These are phyloP conservation scores for Mesochorus sp. DNA, from an alignment of 2,888 invertebrate species.

Conservation along the genomic window DNA sequence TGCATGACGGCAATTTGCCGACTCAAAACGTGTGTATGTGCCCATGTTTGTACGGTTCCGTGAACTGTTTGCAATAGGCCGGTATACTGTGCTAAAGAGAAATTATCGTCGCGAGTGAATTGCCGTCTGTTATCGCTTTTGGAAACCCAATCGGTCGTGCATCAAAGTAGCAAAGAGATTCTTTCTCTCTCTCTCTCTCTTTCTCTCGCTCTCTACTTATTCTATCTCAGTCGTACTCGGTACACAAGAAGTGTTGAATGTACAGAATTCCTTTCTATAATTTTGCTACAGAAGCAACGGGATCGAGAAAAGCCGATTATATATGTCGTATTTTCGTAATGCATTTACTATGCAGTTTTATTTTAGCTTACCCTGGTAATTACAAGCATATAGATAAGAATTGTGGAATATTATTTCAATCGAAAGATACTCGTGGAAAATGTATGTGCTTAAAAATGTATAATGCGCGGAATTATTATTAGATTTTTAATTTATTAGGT, in stretches of 20 bases:
- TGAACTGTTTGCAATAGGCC: conserved; percentile 19
- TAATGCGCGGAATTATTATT: too few species aligned
- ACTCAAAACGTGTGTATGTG: not conserved
- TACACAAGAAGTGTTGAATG: not conserved
- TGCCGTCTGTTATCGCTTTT: conserved; percentile 38
- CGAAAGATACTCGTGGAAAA: too few species aligned
- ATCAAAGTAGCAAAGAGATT: conserved; percentile 37
- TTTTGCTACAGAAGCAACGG: not conserved
- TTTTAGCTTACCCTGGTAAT: too few species aligned
- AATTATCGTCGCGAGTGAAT: conserved; percentile 42
- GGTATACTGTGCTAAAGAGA: conserved; percentile 21
- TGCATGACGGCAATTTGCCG: conserved; percentile 15
- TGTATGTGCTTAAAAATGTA: too few species aligned
- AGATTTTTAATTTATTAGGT: too few species aligned
- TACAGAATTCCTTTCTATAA: not conserved
- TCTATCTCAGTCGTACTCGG: not conserved
- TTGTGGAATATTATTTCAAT: too few species aligned
- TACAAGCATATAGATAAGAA: too few species aligned
- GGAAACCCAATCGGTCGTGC: conserved; percentile 36
- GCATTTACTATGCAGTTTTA: too few species aligned
- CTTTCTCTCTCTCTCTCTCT: too few species aligned
- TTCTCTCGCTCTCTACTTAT: too few species aligned
- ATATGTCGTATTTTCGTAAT: not conserved
- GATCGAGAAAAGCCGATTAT: not conserved
- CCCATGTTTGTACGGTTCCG: too few species aligned